These are phyloP conservation scores for Mycogona germanica DNA, from an alignment of 2,888 invertebrate genomes.

Conservation along the genomic window DNA sequence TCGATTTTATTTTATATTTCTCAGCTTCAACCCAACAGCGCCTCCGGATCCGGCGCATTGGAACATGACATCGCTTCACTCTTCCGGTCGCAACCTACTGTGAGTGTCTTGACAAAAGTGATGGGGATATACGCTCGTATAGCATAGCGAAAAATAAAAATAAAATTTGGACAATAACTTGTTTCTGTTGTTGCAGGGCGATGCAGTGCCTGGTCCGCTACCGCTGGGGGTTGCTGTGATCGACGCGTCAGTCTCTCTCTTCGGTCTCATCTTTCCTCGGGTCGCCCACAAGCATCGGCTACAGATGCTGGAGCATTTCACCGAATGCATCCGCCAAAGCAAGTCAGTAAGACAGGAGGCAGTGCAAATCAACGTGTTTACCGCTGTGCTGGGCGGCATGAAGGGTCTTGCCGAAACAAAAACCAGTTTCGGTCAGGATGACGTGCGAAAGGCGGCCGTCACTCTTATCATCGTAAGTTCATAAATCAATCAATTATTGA, in stretches of 20 bases:
- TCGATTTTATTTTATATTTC: background rate
- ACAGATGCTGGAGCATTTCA: conserved; percentile 95
- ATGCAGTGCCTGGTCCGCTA: conserved; percentile 58
- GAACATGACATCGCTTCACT: conserved; percentile 94
- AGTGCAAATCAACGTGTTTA: conserved; percentile 91
- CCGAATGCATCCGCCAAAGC: conserved; percentile 44
- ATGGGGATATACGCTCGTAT: no score
- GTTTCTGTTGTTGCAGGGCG: conserved; percentile 37
- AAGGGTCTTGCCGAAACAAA: conserved; percentile 79
- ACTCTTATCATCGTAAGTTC: conserved; percentile 57
- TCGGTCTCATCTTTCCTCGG: conserved; percentile 86
- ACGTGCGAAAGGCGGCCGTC: conserved; percentile 62
- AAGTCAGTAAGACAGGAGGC: conserved; percentile 90
- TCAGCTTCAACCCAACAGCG: conserved; percentile 86
- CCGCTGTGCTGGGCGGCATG: conserved; percentile 78
- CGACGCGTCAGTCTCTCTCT: conserved; percentile 82
- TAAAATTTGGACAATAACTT: no score
- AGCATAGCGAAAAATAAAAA: background rate
- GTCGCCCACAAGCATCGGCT: conserved; percentile 92
- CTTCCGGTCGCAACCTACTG: conserved; percentile 53
- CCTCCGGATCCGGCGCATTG: conserved; percentile 87
- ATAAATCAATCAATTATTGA: no score
- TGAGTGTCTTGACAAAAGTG: conserved; percentile 31
- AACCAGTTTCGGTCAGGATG: conserved; percentile 71
- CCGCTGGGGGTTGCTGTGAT: conserved; percentile 94